phyloP scores from a whole-genome alignment of 2,797 vertebrate genomes.

The Clarias pachynema region DNA sequence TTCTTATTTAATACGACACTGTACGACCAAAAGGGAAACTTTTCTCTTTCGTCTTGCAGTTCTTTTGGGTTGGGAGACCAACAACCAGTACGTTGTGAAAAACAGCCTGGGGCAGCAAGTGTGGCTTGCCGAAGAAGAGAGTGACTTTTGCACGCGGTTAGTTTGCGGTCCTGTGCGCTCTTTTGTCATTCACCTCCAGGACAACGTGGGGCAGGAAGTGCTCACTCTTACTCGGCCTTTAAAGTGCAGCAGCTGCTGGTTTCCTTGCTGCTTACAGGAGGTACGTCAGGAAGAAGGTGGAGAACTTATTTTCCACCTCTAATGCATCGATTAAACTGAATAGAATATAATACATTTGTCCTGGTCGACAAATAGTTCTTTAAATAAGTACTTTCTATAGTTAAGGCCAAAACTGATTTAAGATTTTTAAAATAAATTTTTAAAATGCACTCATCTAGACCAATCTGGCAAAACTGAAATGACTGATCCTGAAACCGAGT shows the following conservation, averaged over 20 bases:
- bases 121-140: slow-evolving; percentile 79
- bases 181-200: slow-evolving; percentile 73
- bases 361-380: too few relatives aligned
- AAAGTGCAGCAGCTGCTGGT: slow-evolving; percentile 73
- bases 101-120: slow-evolving; percentile 78
- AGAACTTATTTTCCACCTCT: too few relatives aligned
- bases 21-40: background rate
- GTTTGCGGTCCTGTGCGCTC: slow-evolving; percentile 72
- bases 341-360: too few relatives aligned
- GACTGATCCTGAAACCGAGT: background rate
- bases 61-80: slow-evolving; percentile 76
- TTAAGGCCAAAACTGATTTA: background rate
- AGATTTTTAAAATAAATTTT: background rate
- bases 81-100: slow-evolving; percentile 79
- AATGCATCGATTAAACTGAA: too few relatives aligned
- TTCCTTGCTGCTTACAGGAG: slow-evolving; percentile 81
- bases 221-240: slow-evolving; percentile 74
- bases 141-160: slow-evolving; percentile 68
- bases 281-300: slow-evolving; percentile 56
- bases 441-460: background rate
- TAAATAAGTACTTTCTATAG: background rate
- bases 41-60: slow-evolving; percentile 48
- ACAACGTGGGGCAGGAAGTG: slow-evolving; percentile 76
- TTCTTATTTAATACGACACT: background rate
- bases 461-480: background rate